A percentile compares a stretch with the other conserved stretches of the same genome.
Evolutionary conservation across 2,113 vertebrate genomes (phyloP).

Genomic region (Grammomys dolichurus): DNA sequence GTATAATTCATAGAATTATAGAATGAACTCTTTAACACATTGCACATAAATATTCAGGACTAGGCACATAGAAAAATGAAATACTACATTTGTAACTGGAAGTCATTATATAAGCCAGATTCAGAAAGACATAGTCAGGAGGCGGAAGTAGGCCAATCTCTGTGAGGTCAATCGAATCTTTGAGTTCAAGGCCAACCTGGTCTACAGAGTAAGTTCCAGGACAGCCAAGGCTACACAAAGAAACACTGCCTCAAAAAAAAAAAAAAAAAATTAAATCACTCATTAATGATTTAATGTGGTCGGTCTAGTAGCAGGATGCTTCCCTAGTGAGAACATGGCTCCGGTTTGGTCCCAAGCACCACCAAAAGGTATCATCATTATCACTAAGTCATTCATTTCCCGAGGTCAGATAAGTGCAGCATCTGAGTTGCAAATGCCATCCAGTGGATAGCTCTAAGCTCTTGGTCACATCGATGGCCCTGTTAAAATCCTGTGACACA

Average conservation of each 20-base stretch:
- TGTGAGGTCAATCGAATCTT: neutral
- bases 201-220: neutral
- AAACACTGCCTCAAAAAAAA: neutral
- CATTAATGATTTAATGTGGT: neutral
- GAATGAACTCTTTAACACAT: neutral
- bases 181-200: neutral
- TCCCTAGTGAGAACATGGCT: neutral
- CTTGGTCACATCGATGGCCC: neutral
- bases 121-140: neutral
- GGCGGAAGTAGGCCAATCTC: neutral
- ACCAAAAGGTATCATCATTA: neutral
- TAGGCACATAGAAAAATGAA: neutral
- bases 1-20: constrained; percentile 9
- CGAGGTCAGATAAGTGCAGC: neutral
- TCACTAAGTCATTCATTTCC: neutral
- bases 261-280: neutral
- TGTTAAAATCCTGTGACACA: neutral
- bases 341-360: neutral
- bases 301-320: neutral
- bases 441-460: neutral
- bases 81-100: neutral
- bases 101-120: neutral
- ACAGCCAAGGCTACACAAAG: no score
- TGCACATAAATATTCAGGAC: neutral
- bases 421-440: neutral